Evolutionary conservation across 2,113 vertebrate genomes (phyloP).

Genomic region (Podiceps cristatus): DNA sequence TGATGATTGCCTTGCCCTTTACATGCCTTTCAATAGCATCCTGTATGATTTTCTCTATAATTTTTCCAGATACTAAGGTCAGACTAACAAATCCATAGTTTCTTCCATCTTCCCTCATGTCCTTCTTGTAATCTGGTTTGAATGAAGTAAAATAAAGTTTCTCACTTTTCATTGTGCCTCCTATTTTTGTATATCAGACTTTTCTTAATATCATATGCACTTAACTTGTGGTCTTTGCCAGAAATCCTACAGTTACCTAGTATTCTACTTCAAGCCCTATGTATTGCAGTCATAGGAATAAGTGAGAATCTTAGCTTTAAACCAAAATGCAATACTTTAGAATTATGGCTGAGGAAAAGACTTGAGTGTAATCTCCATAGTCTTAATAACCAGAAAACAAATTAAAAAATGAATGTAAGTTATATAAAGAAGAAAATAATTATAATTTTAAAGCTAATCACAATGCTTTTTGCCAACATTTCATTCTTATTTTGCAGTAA

Average conservation of each 20-base stretch:
- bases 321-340: neutral
- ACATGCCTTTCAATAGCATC: neutral
- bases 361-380: neutral
- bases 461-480: neutral
- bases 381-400: neutral
- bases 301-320: neutral
- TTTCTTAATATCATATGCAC: neutral
- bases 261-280: neutral
- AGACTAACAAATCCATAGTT: neutral
- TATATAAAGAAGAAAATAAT: neutral
- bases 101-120: neutral
- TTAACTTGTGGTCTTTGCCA: neutral
- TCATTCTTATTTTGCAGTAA: neutral
- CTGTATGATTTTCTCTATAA: neutral
- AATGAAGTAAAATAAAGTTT: neutral
- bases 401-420: neutral
- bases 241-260: neutral
- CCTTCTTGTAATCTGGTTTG: neutral
- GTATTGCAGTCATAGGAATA: neutral
- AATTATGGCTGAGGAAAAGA: neutral
- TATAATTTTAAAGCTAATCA: neutral
- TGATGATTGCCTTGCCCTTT: neutral
- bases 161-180: neutral
- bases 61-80: neutral
- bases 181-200: neutral